These are phyloP conservation scores for Caenorhabditis wallacei DNA, from an alignment of 2,888 invertebrate genomes.

Conservation along the genomic window DNA sequence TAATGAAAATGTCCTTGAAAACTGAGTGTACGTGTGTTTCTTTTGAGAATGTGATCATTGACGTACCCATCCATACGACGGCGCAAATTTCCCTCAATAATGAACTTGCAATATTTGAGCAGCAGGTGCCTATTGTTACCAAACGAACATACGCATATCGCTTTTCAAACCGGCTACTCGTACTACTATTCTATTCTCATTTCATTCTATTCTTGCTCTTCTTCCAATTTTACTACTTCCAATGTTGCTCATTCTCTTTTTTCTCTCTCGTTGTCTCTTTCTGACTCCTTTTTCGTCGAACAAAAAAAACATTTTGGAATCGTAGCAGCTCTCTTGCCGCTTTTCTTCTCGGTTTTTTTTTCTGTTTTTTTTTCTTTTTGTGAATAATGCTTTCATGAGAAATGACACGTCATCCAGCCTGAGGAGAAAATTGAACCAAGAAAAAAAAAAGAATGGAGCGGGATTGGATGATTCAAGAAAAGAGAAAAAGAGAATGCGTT, in stretches of 20 bases:
- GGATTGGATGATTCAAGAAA: slow-evolving; percentile 42
- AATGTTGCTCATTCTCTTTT: slow-evolving; percentile 42
- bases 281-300: background rate
- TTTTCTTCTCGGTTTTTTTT: background rate
- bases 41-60: background rate
- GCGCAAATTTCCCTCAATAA: slow-evolving; percentile 3
- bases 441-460: background rate
- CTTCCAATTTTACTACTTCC: slow-evolving; percentile 21
- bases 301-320: slow-evolving; percentile 34
- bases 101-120: slow-evolving; percentile 55
- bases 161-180: slow-evolving; percentile 40
- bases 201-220: background rate
- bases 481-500: slow-evolving; percentile 27
- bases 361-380: slow-evolving; percentile 1
- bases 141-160: slow-evolving; percentile 23
- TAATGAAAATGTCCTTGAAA: slow-evolving; percentile 38
- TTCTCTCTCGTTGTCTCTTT: slow-evolving; percentile 2
- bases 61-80: slow-evolving; percentile 7
- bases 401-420: slow-evolving; percentile 26
- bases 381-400: slow-evolving; percentile 40
- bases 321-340: background rate
- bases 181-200: slow-evolving; percentile 23
- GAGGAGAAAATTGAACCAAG: slow-evolving; percentile 11
- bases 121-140: slow-evolving; percentile 53
- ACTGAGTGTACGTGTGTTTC: background rate